These are phyloP conservation scores for Syrphus vitripennis DNA, from an alignment of 2,888 invertebrate genomes.

Conservation along the genomic window DNA sequence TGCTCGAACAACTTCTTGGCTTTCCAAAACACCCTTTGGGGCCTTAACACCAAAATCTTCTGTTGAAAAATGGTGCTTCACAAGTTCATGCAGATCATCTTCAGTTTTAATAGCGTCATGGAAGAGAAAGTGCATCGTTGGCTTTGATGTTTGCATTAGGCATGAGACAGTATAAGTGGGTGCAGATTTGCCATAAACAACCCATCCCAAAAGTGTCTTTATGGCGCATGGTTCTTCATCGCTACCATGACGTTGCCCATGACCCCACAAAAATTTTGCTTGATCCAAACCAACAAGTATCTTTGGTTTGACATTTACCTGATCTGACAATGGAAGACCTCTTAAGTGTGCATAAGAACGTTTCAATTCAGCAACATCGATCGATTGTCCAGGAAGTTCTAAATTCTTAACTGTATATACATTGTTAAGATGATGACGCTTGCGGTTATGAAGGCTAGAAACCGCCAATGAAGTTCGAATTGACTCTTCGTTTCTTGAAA, in stretches of 20 bases:
- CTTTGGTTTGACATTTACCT: background rate
- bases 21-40: background rate
- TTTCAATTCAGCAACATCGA: background rate
- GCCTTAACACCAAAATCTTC: constrained; percentile 21
- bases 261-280: constrained; percentile 24
- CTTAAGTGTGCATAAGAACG: background rate
- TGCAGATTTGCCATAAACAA: constrained; percentile 27
- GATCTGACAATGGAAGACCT: constrained; percentile 1
- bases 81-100: constrained; percentile 25
- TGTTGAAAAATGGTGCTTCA: constrained; percentile 11
- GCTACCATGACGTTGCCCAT: constrained; percentile 19
- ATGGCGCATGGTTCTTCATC: constrained; percentile 21
- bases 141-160: background rate
- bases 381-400: constrained; percentile 6
- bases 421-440: background rate
- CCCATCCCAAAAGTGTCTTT: constrained; percentile 36
- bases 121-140: constrained; percentile 22
- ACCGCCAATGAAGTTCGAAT: background rate
- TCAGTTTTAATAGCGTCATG: constrained; percentile 33
- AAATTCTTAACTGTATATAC: constrained; percentile 12
- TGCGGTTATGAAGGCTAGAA: background rate
- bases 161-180: background rate
- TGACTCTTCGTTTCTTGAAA: constrained; percentile 1
- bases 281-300: constrained; percentile 36
- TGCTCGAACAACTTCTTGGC: background rate